Percentiles rank a stretch among this genome's conserved stretches.
phyloP scores from a whole-genome alignment of 2,113 vertebrate genomes.

The Arenaria interpres region DNA sequence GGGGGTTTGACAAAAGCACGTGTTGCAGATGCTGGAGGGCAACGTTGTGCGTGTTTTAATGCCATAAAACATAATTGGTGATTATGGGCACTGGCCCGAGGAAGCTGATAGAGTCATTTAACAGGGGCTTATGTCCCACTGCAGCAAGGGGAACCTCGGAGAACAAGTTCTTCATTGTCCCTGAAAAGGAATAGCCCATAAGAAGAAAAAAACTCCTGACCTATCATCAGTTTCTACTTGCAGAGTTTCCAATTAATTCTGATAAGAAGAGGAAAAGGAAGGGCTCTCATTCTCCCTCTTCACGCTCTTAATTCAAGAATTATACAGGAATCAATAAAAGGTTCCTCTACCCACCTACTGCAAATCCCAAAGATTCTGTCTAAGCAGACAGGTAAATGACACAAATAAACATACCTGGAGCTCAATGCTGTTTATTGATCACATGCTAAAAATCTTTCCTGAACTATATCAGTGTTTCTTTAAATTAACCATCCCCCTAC shows the following conservation, averaged over 20 bases:
- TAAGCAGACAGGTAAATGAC: not conserved
- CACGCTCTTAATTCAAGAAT: not conserved
- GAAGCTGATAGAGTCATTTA: not conserved
- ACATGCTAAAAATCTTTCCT: not conserved
- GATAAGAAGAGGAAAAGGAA: not conserved
- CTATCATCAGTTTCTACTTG: not conserved
- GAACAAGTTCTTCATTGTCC: not conserved
- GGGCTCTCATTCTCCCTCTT: not conserved
- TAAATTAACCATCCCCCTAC: not conserved
- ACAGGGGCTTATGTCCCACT: not conserved
- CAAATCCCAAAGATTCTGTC: not conserved
- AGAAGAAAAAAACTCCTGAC: not conserved
- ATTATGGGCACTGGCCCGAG: not conserved
- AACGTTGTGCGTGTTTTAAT: not conserved
- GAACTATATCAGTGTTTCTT: not conserved
- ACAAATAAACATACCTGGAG: not conserved
- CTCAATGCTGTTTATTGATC: not conserved
- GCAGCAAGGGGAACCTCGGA: not conserved
- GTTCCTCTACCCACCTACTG: not conserved
- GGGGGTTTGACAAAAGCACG: not conserved
- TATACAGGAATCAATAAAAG: not conserved
- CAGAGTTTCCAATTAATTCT: not conserved
- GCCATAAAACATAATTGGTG: not conserved
- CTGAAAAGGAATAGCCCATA: not conserved
- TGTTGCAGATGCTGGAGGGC: slow-evolving; percentile 4